These are phyloP conservation scores for Girardia tigrina DNA, from an alignment of 2,888 invertebrate species.

Conservation along the genomic window DNA sequence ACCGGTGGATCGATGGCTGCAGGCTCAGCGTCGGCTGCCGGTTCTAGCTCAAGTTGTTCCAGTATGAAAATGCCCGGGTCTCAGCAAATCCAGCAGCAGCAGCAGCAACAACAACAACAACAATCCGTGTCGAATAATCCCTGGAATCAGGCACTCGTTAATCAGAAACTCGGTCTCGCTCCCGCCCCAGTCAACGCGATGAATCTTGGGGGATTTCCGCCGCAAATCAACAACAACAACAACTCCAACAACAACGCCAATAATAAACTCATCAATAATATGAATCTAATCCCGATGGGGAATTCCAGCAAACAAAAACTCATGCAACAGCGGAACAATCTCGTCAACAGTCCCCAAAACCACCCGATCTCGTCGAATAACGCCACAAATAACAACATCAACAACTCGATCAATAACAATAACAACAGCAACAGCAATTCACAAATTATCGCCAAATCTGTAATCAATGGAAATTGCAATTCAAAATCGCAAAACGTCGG, in stretches of 20 bases:
- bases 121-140: constrained; percentile 28
- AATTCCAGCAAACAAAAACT: background rate
- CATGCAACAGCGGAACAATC: constrained; percentile 4
- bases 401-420: background rate
- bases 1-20: constrained; percentile 17
- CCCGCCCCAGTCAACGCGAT: constrained; percentile 30
- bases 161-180: constrained; percentile 32
- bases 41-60: background rate
- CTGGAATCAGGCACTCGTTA: constrained; percentile 31
- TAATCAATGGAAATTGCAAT: constrained; percentile 16
- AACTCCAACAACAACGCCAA: too few species aligned
- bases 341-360: background rate
- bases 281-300: background rate
- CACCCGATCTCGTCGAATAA: background rate
- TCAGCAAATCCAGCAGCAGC: background rate
- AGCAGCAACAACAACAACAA: background rate
- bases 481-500: background rate
- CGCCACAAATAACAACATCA: background rate
- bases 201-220: background rate
- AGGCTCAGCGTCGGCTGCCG: background rate
- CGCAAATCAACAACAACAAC: too few species aligned
- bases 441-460: background rate
- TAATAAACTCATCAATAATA: background rate
- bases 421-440: background rate
- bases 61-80: background rate